These are phyloP conservation scores for Platyscapa corneri DNA, from an alignment of 1,140 invertebrate genomes.

Conservation along the genomic window DNA sequence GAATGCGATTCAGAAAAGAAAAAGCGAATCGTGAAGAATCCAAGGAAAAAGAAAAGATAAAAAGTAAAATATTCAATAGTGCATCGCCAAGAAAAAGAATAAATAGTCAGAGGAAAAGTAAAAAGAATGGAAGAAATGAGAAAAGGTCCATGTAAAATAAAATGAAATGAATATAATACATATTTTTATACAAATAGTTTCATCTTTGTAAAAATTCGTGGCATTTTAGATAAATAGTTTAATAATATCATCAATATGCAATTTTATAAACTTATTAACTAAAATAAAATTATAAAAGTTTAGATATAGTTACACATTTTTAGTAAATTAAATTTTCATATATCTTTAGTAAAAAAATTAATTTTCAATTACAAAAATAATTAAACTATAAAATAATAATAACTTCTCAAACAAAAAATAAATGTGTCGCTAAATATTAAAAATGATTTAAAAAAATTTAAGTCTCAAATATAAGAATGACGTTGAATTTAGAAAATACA, in stretches of 20 bases:
- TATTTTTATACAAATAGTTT: not conserved
- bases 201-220: not conserved
- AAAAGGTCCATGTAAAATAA: not conserved
- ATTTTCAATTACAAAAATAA: no score
- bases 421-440: no score
- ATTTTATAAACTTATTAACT: not conserved
- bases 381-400: no score
- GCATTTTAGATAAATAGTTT: not conserved
- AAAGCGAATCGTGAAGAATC: not conserved
- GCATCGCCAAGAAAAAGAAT: conserved; percentile 15
- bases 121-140: not conserved
- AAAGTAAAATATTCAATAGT: conserved; percentile 47
- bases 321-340: no score
- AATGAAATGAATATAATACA: not conserved
- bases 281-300: no score
- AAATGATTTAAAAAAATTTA: no score
- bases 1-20: conserved; percentile 1
- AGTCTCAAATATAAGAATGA: no score
- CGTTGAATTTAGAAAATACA: no score
- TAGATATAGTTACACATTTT: no score
- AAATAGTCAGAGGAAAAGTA: not conserved
- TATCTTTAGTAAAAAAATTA: no score
- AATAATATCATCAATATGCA: not conserved
- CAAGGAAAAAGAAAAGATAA: not conserved
- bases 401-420: no score